Percentiles rank a stretch among this genome's conserved stretches.
Evolutionary conservation across 2,888 invertebrate species (phyloP).

Genomic region (Petrophora chlorosata): DNA sequence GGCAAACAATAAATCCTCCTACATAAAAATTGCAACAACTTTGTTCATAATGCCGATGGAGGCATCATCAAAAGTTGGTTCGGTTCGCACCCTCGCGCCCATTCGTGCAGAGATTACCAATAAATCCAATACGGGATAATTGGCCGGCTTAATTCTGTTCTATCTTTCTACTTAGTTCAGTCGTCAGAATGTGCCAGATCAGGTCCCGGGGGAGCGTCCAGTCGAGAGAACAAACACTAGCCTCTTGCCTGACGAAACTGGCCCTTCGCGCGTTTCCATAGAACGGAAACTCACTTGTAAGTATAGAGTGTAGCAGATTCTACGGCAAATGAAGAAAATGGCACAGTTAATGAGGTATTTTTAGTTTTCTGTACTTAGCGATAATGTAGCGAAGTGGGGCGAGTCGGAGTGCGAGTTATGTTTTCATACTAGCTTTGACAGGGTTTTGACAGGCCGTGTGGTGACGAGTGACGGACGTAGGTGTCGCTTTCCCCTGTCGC

Average conservation of each 20-base stretch:
- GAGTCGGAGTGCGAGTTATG: slow-evolving; percentile 28
- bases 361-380: slow-evolving; percentile 51
- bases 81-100: slow-evolving; percentile 82
- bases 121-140: slow-evolving; percentile 85
- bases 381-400: slow-evolving; percentile 32
- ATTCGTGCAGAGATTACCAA: slow-evolving; percentile 84
- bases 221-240: slow-evolving; percentile 68
- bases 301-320: slow-evolving; percentile 51
- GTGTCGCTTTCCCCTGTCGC: slow-evolving; percentile 62
- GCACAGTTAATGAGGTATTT: slow-evolving; percentile 70
- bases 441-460: slow-evolving; percentile 37
- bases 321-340: slow-evolving; percentile 68
- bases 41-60: slow-evolving; percentile 81
- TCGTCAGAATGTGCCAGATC: slow-evolving; percentile 83
- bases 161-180: slow-evolving; percentile 84
- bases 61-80: slow-evolving; percentile 83
- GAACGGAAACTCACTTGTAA: slow-evolving; percentile 57
- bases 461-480: slow-evolving; percentile 62
- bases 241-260: slow-evolving; percentile 65
- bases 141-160: slow-evolving; percentile 84
- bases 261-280: slow-evolving; percentile 55
- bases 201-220: slow-evolving; percentile 80
- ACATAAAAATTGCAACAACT: slow-evolving; percentile 83
- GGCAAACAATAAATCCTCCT: slow-evolving; percentile 79
- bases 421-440: slow-evolving; percentile 31